These are phyloP conservation scores for Bujurquina vittata DNA, from an alignment of 2,113 vertebrate genomes.

Conservation along the genomic window DNA sequence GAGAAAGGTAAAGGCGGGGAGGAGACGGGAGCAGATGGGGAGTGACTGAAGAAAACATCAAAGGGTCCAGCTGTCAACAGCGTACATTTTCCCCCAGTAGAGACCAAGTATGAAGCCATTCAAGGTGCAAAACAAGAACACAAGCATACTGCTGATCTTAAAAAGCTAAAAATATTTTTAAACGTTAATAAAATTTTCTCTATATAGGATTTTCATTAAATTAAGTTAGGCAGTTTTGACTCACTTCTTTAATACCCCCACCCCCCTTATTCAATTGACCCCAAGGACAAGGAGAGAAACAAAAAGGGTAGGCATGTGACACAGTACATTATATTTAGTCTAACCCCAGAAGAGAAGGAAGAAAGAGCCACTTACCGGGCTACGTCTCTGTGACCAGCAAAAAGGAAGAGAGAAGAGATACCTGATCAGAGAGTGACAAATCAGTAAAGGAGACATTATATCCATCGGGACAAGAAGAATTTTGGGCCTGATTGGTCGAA, in stretches of 20 bases:
- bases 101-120: slow-evolving; percentile 7
- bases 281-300: not conserved
- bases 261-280: not conserved
- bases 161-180: not conserved
- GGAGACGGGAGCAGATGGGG: slow-evolving; percentile 21
- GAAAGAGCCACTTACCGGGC: slow-evolving; percentile 90
- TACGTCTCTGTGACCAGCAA: slow-evolving; percentile 99
- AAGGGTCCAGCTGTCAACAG: slow-evolving; percentile 62
- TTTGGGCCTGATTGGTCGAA: not conserved
- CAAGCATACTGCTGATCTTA: not conserved
- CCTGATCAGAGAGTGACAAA: slow-evolving; percentile 96
- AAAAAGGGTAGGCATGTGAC: slow-evolving; percentile 18
- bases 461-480: slow-evolving; percentile 20
- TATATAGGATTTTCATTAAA: not conserved
- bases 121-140: slow-evolving; percentile 22
- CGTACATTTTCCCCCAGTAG: slow-evolving; percentile 30
- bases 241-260: not conserved
- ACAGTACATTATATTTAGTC: not conserved
- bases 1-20: not conserved
- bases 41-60: slow-evolving; percentile 65
- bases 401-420: slow-evolving; percentile 99
- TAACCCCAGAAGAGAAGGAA: slow-evolving; percentile 28
- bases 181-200: not conserved
- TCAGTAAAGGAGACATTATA: slow-evolving; percentile 84
- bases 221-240: slow-evolving; percentile 2